A percentile compares a stretch with the other conserved stretches of the same genome.
These are phyloP conservation scores for Syngnathoides biaculeatus DNA, from an alignment of 2,113 vertebrate genomes.

Conservation along the genomic window DNA sequence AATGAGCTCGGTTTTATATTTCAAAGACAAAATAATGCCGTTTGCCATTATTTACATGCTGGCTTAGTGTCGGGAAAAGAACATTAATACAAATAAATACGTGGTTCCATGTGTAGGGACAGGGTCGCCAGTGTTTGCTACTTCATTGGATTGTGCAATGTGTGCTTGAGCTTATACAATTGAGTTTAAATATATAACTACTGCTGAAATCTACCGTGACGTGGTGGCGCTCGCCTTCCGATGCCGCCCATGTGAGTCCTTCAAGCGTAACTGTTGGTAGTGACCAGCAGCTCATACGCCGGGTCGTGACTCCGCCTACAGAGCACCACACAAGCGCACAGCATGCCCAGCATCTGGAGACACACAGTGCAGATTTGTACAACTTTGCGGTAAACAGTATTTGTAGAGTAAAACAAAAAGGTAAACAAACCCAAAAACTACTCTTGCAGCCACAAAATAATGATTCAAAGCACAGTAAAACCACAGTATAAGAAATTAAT, in stretches of 20 bases:
- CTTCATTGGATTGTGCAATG: conserved; percentile 67
- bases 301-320: conserved; percentile 92
- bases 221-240: conserved; percentile 34
- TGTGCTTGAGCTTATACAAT: conserved; percentile 65
- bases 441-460: too few species aligned
- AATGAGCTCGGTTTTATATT: conserved; percentile 18
- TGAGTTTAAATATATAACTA: conserved; percentile 52
- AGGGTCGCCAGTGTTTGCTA: conserved; percentile 72
- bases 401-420: not conserved
- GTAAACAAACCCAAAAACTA: too few species aligned
- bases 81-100: conserved; percentile 55
- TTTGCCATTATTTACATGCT: conserved; percentile 43
- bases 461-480: too few species aligned
- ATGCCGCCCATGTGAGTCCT: conserved; percentile 12
- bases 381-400: not conserved
- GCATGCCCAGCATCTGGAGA: conserved; percentile 90
- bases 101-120: conserved; percentile 49
- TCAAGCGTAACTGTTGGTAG: conserved; percentile 90
- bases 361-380: conserved; percentile 13
- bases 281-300: conserved; percentile 93
- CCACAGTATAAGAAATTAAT: too few species aligned
- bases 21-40: conserved; percentile 9
- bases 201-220: conserved; percentile 67
- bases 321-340: conserved; percentile 92
- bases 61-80: conserved; percentile 34